A percentile compares a stretch with the other conserved stretches of the same genome.
Evolutionary conservation across 2,888 invertebrate species (phyloP).

Genomic region (Hanleya hanleyi): DNA sequence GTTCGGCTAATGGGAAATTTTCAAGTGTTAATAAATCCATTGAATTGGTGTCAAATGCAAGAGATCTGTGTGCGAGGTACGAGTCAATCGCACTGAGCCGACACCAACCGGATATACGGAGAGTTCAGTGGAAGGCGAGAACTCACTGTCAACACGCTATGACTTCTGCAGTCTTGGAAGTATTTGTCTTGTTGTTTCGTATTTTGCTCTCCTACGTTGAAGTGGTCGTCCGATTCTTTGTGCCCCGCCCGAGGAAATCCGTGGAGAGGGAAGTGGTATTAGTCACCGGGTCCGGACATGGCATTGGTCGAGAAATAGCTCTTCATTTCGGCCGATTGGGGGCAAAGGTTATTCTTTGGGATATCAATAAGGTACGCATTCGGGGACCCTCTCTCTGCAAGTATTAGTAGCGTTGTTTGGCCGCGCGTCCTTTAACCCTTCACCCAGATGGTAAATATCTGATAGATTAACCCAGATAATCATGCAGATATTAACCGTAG

Average conservation of each 20-base stretch:
- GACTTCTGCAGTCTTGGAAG: neutral
- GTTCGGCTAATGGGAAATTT: too few relatives aligned
- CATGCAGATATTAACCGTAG: too few relatives aligned
- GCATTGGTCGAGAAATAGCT: constrained; percentile 65
- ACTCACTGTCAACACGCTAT: too few relatives aligned
- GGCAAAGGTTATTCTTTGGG: constrained; percentile 60
- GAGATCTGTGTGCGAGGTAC: too few relatives aligned
- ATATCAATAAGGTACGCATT: constrained; percentile 59
- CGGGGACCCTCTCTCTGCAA: too few relatives aligned
- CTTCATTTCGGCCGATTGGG: constrained; percentile 54
- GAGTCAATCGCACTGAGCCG: too few relatives aligned
- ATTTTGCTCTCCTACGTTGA: constrained; percentile 29
- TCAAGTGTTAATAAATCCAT: too few relatives aligned
- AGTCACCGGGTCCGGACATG: constrained; percentile 66
- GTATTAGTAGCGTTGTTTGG: neutral
- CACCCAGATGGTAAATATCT: neutral
- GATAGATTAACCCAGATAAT: too few relatives aligned
- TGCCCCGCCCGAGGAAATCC: constrained; percentile 50
- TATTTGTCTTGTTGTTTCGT: neutral
- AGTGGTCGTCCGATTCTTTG: constrained; percentile 40
- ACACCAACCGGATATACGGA: too few relatives aligned
- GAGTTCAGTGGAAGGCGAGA: too few relatives aligned
- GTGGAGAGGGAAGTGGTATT: constrained; percentile 56
- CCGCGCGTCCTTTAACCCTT: neutral
- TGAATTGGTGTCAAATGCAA: too few relatives aligned